Percentiles rank a stretch among this genome's conserved stretches.
phyloP scores from a whole-genome alignment of 2,797 vertebrate genomes.

The Spheniscus humboldti region DNA sequence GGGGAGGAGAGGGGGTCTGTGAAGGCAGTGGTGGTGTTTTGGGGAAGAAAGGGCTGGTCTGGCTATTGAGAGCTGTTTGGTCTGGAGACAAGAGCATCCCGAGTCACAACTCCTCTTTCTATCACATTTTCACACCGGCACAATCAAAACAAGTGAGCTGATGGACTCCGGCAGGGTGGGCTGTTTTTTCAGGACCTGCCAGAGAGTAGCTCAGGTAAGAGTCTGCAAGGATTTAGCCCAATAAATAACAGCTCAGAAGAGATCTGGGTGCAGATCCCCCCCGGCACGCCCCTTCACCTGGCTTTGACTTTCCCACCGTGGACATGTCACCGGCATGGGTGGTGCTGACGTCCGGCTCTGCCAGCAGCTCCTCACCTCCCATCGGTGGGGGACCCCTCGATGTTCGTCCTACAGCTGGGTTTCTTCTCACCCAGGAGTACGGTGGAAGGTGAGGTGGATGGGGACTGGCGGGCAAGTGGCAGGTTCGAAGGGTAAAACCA shows the following conservation, averaged over 20 bases:
- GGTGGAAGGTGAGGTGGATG: background rate
- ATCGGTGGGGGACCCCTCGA: too few relatives aligned
- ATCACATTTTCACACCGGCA: background rate
- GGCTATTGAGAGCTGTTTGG: background rate
- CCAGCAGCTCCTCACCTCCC: background rate
- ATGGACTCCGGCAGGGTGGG: background rate
- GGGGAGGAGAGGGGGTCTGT: background rate
- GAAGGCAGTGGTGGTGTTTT: background rate
- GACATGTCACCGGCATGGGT: rapidly evolving
- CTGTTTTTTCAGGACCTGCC: background rate
- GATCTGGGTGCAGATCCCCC: background rate
- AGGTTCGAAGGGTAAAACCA: background rate
- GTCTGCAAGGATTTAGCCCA: background rate
- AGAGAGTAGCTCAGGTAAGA: background rate
- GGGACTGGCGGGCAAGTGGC: background rate
- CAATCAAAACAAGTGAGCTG: background rate
- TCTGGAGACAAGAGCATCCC: background rate
- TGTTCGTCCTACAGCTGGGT: background rate
- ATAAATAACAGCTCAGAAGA: background rate
- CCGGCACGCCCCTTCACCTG: too few relatives aligned
- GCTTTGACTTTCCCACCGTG: background rate
- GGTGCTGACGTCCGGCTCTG: background rate
- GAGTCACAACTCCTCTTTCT: background rate
- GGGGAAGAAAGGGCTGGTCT: background rate
- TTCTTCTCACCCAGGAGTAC: background rate